A percentile compares a stretch with the other conserved stretches of the same genome.
phyloP scores from a whole-genome alignment of 2,113 vertebrate species.

The Eira barbara region DNA sequence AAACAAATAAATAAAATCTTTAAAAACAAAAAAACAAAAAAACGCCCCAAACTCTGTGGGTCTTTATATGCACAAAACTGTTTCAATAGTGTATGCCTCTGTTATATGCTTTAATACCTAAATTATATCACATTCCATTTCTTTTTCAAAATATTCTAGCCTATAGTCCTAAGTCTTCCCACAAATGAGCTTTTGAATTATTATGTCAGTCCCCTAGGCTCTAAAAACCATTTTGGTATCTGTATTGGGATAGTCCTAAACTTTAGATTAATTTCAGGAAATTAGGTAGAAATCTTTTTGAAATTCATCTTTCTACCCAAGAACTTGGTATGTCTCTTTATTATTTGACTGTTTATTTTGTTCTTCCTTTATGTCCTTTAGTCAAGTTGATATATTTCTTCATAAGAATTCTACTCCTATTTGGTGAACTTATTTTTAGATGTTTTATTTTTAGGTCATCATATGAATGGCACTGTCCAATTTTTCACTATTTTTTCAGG shows the following conservation, averaged over 20 bases:
- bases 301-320: not conserved
- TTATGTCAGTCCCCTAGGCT: not conserved
- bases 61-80: not conserved
- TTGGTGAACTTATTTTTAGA: not conserved
- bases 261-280: not conserved
- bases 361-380: not conserved
- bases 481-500: not conserved
- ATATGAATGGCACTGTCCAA: not conserved
- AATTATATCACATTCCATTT: not conserved
- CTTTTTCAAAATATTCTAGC: not conserved
- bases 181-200: not conserved
- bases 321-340: not conserved
- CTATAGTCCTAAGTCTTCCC: not conserved
- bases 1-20: too few relatives aligned
- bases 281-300: not conserved
- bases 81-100: not conserved
- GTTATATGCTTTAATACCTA: not conserved
- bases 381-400: constrained; percentile 3
- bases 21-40: too few relatives aligned
- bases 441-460: not conserved
- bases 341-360: not conserved
- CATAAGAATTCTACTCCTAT: not conserved
- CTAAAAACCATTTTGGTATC: not conserved
- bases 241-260: not conserved
- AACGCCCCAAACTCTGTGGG: not conserved